Percentiles rank a stretch among this genome's conserved stretches.
phyloP scores from a whole-genome alignment of 2,113 vertebrate species.

The Melanerpes aurifrons region DNA sequence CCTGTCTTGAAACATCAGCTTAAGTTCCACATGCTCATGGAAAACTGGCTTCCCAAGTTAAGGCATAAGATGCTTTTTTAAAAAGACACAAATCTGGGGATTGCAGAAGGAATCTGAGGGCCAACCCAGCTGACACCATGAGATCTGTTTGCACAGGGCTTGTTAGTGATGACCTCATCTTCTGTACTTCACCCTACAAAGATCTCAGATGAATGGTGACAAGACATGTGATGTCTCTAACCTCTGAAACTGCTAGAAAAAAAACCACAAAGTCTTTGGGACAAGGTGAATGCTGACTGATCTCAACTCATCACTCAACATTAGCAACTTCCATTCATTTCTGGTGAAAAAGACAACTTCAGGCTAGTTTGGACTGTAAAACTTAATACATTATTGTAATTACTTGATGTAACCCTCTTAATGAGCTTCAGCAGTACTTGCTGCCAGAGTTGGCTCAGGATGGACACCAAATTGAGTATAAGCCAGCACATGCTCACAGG shows the following conservation, averaged over 20 bases:
- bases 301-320: neutral
- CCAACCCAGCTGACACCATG: neutral
- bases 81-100: neutral
- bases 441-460: neutral
- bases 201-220: neutral
- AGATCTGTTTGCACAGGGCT: neutral
- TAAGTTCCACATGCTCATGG: neutral
- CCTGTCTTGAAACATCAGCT: neutral
- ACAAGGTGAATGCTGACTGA: fast-evolving
- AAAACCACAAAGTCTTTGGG: neutral
- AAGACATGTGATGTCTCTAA: neutral
- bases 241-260: neutral
- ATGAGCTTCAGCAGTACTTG: neutral
- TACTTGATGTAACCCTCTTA: neutral
- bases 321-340: neutral
- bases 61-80: neutral
- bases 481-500: neutral
- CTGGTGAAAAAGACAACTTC: neutral
- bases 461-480: neutral
- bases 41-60: neutral
- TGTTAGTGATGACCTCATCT: neutral
- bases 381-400: neutral
- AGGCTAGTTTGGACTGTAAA: neutral
- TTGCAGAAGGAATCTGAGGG: neutral
- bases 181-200: neutral